phyloP scores from a whole-genome alignment of 2,797 vertebrate species.

The Hyperoplus immaculatus region DNA sequence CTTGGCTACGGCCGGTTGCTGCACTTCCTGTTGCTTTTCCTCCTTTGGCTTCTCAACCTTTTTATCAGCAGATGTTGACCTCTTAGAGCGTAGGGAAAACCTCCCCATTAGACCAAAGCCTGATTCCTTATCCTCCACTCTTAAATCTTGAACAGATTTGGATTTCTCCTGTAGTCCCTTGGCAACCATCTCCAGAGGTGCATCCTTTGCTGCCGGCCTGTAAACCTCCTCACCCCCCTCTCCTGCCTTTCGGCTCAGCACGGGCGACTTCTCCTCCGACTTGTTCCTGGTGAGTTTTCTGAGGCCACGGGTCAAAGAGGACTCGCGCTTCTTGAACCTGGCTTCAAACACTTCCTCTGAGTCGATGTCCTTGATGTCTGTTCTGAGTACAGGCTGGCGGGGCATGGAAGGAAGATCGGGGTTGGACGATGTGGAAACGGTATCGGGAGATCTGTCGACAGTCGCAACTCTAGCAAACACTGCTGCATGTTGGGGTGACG shows the following conservation, averaged over 20 bases:
- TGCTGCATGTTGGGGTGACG: conserved; percentile 78
- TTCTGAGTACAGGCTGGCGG: conserved; percentile 69
- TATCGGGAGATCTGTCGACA: conserved; percentile 37
- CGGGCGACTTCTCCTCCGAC: conserved; percentile 89
- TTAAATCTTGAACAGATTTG: conserved; percentile 93
- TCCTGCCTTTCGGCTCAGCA: conserved; percentile 60
- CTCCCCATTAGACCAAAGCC: conserved; percentile 88
- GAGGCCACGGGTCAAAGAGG: conserved; percentile 90
- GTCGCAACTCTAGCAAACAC: conserved; percentile 85
- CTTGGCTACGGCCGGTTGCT: conserved; percentile 71
- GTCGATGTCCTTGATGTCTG: conserved; percentile 92
- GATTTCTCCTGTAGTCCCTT: conserved; percentile 86
- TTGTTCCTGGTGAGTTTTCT: conserved; percentile 90
- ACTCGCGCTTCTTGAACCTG: conserved; percentile 94
- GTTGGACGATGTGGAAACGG: conserved; percentile 45
- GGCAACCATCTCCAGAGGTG: conserved; percentile 89
- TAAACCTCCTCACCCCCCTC: conserved; percentile 91
- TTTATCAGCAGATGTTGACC: conserved; percentile 86
- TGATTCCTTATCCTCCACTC: conserved; percentile 85
- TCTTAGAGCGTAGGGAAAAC: conserved; percentile 88
- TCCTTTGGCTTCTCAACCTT: conserved; percentile 82
- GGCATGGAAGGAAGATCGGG: conserved; percentile 44
- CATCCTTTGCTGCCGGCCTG: conserved; percentile 89
- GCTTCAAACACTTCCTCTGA: conserved; percentile 96
- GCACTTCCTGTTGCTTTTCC: conserved; percentile 73